These are phyloP conservation scores for Spatulosminthurus flaviceps DNA, from an alignment of 2,888 invertebrate species.

Conservation along the genomic window DNA sequence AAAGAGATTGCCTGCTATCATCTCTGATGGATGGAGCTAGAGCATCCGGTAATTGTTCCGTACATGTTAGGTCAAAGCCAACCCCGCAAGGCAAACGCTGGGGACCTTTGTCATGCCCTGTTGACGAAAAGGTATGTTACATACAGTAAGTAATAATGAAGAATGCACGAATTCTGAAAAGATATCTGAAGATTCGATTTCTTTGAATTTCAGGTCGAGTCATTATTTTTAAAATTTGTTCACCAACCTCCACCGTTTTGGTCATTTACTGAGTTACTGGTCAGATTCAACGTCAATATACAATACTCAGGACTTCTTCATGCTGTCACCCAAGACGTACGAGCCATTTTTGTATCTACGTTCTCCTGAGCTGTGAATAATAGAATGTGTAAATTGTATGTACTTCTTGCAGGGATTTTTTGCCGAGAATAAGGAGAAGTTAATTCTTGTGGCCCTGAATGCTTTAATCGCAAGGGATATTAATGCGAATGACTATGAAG, in stretches of 20 bases:
- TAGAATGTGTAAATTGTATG: slow-evolving; percentile 46
- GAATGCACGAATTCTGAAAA: not conserved
- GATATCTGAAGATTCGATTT: slow-evolving; percentile 8
- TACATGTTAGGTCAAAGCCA: slow-evolving; percentile 87
- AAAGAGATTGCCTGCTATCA: slow-evolving; percentile 94
- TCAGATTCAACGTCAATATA: slow-evolving; percentile 95
- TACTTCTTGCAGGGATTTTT: slow-evolving; percentile 86
- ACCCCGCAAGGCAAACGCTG: slow-evolving; percentile 88
- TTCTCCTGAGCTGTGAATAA: not conserved
- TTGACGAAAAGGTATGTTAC: slow-evolving; percentile 95
- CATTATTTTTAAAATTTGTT: slow-evolving; percentile 84
- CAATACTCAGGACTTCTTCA: slow-evolving; percentile 97
- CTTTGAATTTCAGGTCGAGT: slow-evolving; percentile 74
- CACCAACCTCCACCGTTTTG: slow-evolving; percentile 74
- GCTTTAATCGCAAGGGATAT: slow-evolving; percentile 81
- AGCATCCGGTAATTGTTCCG: slow-evolving; percentile 95
- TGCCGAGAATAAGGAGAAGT: slow-evolving; percentile 97
- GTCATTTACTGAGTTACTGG: slow-evolving; percentile 82
- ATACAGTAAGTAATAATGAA: not conserved
- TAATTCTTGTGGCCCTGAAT: slow-evolving; percentile 90
- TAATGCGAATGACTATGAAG: slow-evolving; percentile 77
- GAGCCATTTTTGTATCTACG: slow-evolving; percentile 65
- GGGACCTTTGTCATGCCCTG: slow-evolving; percentile 76
- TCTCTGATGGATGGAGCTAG: slow-evolving; percentile 95
- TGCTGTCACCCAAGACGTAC: slow-evolving; percentile 95